Conservation (phyloP, 23 tunicate species). For the Oikopleura albicans region DNA sequence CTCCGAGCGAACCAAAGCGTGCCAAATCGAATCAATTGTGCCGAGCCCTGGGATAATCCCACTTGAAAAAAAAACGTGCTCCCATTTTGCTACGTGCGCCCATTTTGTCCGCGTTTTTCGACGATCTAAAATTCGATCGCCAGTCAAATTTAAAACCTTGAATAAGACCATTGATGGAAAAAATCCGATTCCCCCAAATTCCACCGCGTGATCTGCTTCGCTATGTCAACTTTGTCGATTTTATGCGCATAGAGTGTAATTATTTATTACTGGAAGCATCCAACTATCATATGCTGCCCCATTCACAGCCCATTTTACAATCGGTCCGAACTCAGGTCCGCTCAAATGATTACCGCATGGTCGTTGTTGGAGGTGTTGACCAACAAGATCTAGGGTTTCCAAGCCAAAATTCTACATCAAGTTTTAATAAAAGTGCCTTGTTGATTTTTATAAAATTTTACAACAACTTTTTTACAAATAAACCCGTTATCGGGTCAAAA, state of each 20-base stretch:
- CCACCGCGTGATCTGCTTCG: conserved; percentile 98
- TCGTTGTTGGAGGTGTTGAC: conserved; percentile 95
- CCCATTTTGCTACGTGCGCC: no score
- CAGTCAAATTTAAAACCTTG: conserved; percentile 52
- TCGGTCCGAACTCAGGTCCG: conserved; percentile 95
- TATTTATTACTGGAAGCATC: conserved; percentile 87
- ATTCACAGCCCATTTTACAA: conserved; percentile 93
- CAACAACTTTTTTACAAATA: no score
- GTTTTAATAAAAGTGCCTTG: no score
- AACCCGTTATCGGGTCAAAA: no score
- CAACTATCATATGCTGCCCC: conserved; percentile 98
- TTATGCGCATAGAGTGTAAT: conserved; percentile 95
- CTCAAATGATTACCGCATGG: conserved; percentile 75
- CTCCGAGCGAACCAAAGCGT: no score
- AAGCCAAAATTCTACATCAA: no score
- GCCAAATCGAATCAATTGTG: no score
- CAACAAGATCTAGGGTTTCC: no score
- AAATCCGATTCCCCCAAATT: conserved; percentile 93
- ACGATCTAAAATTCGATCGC: no score
- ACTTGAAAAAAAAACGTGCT: no score
- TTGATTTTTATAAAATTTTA: no score
- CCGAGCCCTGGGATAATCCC: neutral
- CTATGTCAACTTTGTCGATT: conserved; percentile 97
- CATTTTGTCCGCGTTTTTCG: no score
- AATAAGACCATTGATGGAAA: conserved; percentile 89